Conservation (phyloP, 2,888 invertebrate species). For the Diaperis boleti region DNA sequence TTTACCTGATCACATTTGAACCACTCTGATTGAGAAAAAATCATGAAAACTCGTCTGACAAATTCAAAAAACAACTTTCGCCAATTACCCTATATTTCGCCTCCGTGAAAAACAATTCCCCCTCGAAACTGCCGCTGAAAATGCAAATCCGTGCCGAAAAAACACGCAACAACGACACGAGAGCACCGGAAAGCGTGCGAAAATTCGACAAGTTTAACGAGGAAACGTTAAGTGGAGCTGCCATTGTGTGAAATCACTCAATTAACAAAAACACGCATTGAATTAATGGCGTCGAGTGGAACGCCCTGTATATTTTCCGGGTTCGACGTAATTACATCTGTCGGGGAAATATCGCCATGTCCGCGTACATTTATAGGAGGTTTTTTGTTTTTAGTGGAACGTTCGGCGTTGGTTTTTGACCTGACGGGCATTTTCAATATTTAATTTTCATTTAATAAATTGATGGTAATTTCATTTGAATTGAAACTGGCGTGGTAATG, state of each 20-base stretch:
- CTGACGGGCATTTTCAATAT: conserved; percentile 6
- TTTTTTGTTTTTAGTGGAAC: background rate
- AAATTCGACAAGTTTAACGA: conserved; percentile 6
- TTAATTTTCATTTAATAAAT: conserved; percentile 8
- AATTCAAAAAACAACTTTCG: too few species aligned
- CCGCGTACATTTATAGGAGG: background rate
- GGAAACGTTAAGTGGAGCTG: background rate
- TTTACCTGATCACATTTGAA: too few species aligned
- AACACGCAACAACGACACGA: background rate
- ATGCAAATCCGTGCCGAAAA: conserved; percentile 7
- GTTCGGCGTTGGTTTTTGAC: background rate
- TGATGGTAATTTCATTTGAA: conserved; percentile 1
- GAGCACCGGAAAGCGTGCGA: background rate
- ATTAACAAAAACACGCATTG: conserved; percentile 20
- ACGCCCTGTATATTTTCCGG: conserved; percentile 6
- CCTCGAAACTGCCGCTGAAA: too few species aligned
- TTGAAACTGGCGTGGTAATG: background rate
- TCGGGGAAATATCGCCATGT: background rate
- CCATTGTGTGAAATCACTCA: conserved; percentile 21
- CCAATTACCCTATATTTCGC: too few species aligned
- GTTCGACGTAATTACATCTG: background rate
- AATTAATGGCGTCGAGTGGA: conserved; percentile 13
- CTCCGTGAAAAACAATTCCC: too few species aligned
- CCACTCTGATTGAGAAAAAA: too few species aligned
- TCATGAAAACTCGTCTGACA: too few species aligned